Evolutionary conservation across 2,888 invertebrate species (phyloP), one percentile per base, ranked within the genome.

Genomic region (Mongoloraphidia duomilia): DNA sequence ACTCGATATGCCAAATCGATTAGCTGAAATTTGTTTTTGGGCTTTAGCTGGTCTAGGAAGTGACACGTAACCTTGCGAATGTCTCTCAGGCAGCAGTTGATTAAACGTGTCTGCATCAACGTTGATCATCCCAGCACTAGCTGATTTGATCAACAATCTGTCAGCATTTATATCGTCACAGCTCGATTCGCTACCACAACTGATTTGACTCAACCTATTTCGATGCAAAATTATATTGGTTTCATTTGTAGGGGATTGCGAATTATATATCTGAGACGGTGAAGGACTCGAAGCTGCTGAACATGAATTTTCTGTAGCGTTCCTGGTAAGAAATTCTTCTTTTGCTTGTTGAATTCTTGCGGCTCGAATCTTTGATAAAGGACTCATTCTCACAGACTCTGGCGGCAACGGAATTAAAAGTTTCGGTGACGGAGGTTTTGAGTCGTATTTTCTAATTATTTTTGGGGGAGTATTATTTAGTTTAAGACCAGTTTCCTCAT

Each of bases 71-170:
- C 71, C 70, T 11, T 69, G 68, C 5, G 62, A 60, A 49, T 67
- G 67, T 36, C 63, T 55, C 50, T 65, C 65, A 1, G 66, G 63
- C 56, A 64, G 72, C 12, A 80, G 70, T 54, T 78, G 69, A 55
- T 73, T 74, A 66, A 77, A 80, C 0, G 76, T 70, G 26, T 75
- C 74, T 6, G 74, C 67, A 53, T 81, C 80, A 1, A 81, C 72
- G 56, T 81, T 80, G 49, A 85, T 82, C 77, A 85, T 83, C n/a
- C 84, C 84, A 0, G 79, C 84, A 54, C 85, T 85, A 1, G 81
- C 79, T 34, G 84, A 84, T 57, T 86, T 82, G 0, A 79, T 74
- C n/a, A 83, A 64, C 9, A 70, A 56, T 5, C 70, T 65, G 46
- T 74, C 73, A 63, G 55, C 55, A 39, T 59, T 52, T 2, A 60